Base-by-base conservation (phyloP, 1,140 invertebrate genomes). In the Eurytemora carolleeae region DNA sequence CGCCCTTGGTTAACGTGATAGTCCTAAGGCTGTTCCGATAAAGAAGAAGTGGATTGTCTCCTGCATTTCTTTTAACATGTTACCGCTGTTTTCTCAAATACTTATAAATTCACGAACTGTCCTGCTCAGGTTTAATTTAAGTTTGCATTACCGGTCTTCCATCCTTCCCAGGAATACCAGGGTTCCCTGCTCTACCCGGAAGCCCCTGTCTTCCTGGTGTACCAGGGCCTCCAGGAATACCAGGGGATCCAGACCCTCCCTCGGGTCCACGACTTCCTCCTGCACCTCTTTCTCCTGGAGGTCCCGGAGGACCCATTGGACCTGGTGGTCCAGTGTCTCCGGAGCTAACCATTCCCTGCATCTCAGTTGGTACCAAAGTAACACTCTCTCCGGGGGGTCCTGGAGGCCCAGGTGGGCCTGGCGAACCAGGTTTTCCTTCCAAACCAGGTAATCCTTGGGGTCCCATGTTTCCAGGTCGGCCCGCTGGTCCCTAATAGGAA, bases 401-500 rank as follows among this genome's bases (percentile, higher is more conserved):
- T 3, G 78, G 75, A n/a, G 79, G 74, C 52, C 86, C 87, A 67
- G 84, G 84, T n/a, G 73, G 68, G 12, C 83, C 84, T 16, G 78
- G 74, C 1, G 76, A 76, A 19, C 85, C 85, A 12, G 81, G 77
- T 15, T 78, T 65, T 20, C 84, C 84, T 63, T 82, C 70, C 69
- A 85, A 83, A 52, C 86, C 85, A 24, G 85, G 84, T 15, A 85
- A 77, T 55, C 86, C 86, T 19, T 79, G 71, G 17, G 82, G 68
- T 24, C 85, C 85, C 66, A 82, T 78, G 65, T 82, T 75, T 1
- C 86, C 85, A 1, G 76, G 69, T 59, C 85, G 81, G n/a, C 84
- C 84, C 70, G 82, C 83, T 0, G 76, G 76, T 26, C 83, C 84
- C 57, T 74, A 70, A 0, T 74, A 73, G 2, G 82, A n/a, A n/a